Evolutionary conservation across 2,113 vertebrate species (phyloP), one percentile per base, ranked within the genome.

Genomic region (Urocynchramus pylzowi): DNA sequence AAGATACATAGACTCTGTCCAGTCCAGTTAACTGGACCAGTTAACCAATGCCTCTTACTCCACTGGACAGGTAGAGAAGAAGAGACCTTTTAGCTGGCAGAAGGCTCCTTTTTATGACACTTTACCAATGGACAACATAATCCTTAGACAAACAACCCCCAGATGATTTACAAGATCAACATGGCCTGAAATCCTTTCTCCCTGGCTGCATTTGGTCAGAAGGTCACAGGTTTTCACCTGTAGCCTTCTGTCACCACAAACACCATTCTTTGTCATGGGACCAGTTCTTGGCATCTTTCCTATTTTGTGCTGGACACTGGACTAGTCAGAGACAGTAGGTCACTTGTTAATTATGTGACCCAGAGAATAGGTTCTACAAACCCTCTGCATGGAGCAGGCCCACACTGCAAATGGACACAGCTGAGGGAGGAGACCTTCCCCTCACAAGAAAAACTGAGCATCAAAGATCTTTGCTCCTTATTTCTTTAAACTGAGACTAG

Each of bases 361-460:
- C 16, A 42, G 49, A 49, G 24, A 80, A 41, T 0, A 67, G 19
- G 11, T 53, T 69, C 59, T 56, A 60, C 39, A 64, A 79, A 44
- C 15, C 17, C 24, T n/a, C 20, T 53, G 53, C 41, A 24, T 8
- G 45, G 8, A 59, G 17, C 28, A 69, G 30, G 50, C 45, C 1
- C 1, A 35, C 61, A 68, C 30, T 41, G 27, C 37, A 37, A 1
- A 0, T 0, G 31, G 30, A 33, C 11, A 16, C 28, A 19, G n/a
- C 16, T 45, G 31, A 74, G n/a, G 37, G 41, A 73, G 15, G 84
- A 10, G 12, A 45, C 45, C 8, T 69, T 61, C 28, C 27, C 21
- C n/a, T 78, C 65, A 59, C 22, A 56, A 42, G 86, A 71, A 28
- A 45, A 49, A 45, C 9, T 53, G 8, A 90, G 15, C 37, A 73